These are phyloP conservation scores for Harpagoxenus sublaevis DNA, from an alignment of 2,888 invertebrate species.

Conservation along the genomic window DNA sequence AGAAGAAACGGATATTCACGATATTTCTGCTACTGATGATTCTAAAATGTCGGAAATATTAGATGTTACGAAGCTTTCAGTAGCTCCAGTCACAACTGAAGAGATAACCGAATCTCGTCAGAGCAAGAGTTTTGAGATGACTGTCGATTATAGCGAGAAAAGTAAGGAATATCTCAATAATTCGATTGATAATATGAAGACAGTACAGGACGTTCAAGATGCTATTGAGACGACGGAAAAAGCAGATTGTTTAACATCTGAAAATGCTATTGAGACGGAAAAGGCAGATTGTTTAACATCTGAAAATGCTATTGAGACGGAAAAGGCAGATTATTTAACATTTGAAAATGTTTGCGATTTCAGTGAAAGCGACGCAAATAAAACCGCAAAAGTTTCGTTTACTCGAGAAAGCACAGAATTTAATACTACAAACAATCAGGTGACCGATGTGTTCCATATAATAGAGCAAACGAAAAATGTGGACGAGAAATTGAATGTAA, in stretches of 20 bases:
- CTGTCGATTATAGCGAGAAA: neutral
- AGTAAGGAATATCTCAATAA: constrained; percentile 59
- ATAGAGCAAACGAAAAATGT: constrained; percentile 44
- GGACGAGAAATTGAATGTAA: constrained; percentile 57
- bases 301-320: constrained; percentile 9
- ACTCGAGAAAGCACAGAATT: constrained; percentile 42
- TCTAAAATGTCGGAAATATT: constrained; percentile 21
- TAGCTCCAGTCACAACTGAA: constrained; percentile 21
- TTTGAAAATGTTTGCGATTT: constrained; percentile 4
- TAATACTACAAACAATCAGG: constrained; percentile 53
- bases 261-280: constrained; percentile 30
- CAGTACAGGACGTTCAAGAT: constrained; percentile 7
- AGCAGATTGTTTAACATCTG: neutral
- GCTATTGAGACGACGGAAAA: constrained; percentile 43
- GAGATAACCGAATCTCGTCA: constrained; percentile 10
- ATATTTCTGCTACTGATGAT: constrained; percentile 15
- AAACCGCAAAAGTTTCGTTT: constrained; percentile 27
- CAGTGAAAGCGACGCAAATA: constrained; percentile 6
- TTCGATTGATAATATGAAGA: constrained; percentile 41
- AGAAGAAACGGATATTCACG: constrained; percentile 10
- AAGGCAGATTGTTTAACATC: constrained; percentile 26
- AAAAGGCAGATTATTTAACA: constrained; percentile 37
- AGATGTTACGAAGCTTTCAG: constrained; percentile 1
- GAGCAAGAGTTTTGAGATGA: neutral
- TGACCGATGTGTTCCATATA: constrained; percentile 19